Conservation (phyloP, 64 coral and sea anemone genomes). For the Pocillopora damicornis region DNA sequence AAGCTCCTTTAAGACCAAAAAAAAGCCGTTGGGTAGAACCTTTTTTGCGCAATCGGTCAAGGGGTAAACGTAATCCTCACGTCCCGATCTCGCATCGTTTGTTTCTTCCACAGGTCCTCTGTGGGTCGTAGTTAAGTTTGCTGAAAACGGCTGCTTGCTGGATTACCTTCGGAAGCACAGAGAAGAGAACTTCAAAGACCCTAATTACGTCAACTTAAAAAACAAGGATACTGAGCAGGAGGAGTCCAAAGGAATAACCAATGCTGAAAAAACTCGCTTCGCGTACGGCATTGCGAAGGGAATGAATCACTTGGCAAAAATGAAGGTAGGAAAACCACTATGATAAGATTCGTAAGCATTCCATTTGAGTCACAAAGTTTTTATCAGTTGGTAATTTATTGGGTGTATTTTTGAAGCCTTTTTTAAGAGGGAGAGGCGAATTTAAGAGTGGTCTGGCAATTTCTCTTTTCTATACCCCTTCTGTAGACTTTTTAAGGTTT, state of each 20-base stretch:
- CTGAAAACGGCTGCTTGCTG: slow-evolving; percentile 65
- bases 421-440: too few relatives aligned
- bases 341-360: too few relatives aligned
- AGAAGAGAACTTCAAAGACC: slow-evolving; percentile 12
- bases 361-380: too few relatives aligned
- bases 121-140: slow-evolving; percentile 78
- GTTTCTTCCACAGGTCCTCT: slow-evolving; percentile 42
- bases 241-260: background rate
- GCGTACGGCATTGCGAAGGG: slow-evolving; percentile 70
- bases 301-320: slow-evolving; percentile 60
- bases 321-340: slow-evolving; percentile 29
- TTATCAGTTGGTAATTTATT: too few relatives aligned
- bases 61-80: too few relatives aligned
- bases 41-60: too few relatives aligned
- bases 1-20: too few relatives aligned
- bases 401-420: too few relatives aligned
- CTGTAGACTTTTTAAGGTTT: too few relatives aligned
- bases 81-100: background rate
- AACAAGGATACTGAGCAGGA: background rate
- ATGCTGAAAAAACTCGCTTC: slow-evolving; percentile 29
- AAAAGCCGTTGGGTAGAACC: too few relatives aligned
- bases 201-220: background rate
- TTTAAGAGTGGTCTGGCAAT: too few relatives aligned
- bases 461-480: too few relatives aligned
- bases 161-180: slow-evolving; percentile 45